Conservation (phyloP, 2,888 invertebrate genomes). For the Noctua janthe region DNA sequence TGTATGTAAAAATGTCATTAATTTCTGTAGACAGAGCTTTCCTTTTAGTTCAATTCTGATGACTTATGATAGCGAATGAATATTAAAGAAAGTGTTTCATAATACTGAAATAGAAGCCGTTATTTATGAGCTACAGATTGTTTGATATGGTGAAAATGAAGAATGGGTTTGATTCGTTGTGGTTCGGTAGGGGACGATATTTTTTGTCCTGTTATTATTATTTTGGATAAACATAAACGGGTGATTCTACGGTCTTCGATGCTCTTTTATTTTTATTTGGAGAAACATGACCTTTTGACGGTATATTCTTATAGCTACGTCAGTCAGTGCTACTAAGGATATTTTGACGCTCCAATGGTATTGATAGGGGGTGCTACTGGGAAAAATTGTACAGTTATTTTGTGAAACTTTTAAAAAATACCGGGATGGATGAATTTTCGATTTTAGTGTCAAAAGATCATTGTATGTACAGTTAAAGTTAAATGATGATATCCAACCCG, state of each 20-base stretch:
- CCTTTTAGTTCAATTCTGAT: slow-evolving; percentile 39
- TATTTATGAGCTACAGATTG: slow-evolving; percentile 40
- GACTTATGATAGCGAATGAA: slow-evolving; percentile 35
- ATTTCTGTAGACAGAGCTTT: slow-evolving; percentile 2
- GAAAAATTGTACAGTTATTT: not conserved
- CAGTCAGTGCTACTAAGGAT: not conserved
- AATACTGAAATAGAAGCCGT: slow-evolving; percentile 37
- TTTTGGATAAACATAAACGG: not conserved
- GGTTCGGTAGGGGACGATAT: not conserved
- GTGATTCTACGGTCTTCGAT: not conserved
- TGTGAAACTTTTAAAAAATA: not conserved
- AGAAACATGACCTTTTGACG: not conserved
- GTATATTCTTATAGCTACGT: not conserved
- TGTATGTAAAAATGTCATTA: not conserved
- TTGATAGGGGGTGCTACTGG: not conserved
- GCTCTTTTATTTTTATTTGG: not conserved
- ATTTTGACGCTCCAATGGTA: not conserved
- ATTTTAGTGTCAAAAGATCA: no score
- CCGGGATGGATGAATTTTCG: no score
- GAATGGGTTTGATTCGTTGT: slow-evolving; percentile 14
- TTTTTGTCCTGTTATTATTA: not conserved
- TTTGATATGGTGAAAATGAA: slow-evolving; percentile 36
- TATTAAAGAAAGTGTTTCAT: slow-evolving; percentile 26
- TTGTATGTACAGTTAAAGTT: no score
- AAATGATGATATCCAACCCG: no score